A percentile compares a stretch with the other conserved stretches of the same genome.
These are phyloP conservation scores for Anoplophora glabripennis DNA, from an alignment of 1,140 invertebrate species.

Conservation along the genomic window DNA sequence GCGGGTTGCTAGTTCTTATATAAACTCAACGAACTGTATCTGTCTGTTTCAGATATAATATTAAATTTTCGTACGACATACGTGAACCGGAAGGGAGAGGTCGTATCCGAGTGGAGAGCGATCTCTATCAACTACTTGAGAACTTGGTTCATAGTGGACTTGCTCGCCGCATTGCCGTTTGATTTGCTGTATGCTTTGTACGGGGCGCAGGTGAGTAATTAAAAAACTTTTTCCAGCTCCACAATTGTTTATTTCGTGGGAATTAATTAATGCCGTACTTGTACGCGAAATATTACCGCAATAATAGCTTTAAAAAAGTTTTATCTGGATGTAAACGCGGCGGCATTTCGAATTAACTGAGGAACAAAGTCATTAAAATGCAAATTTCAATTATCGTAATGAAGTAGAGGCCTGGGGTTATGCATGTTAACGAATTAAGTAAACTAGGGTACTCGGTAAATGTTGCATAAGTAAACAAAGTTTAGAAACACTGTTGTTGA, in stretches of 20 bases:
- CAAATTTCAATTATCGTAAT: no score
- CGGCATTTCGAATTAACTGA: no score
- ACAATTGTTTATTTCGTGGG: no score
- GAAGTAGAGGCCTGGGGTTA: no score
- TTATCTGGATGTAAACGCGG: no score
- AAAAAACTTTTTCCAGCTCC: slow-evolving; percentile 3
- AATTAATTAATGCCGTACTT: no score
- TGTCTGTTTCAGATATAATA: slow-evolving; percentile 82
- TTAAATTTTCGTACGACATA: slow-evolving; percentile 98
- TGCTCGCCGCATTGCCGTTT: slow-evolving; percentile 93
- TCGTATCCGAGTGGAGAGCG: slow-evolving; percentile 86
- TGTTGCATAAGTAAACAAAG: background rate
- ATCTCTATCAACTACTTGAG: slow-evolving; percentile 91
- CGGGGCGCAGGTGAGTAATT: slow-evolving; percentile 71
- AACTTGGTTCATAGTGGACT: slow-evolving; percentile 93
- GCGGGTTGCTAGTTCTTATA: no score
- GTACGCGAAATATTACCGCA: no score
- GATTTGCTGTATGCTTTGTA: slow-evolving; percentile 91
- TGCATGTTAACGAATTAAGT: no score
- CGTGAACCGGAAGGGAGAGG: slow-evolving; percentile 97
- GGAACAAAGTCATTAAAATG: no score
- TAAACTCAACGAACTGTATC: background rate
- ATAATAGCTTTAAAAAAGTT: no score
- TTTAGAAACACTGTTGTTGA: no score
- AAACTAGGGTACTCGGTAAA: background rate